Conservation (phyloP, 2,797 vertebrate species). For the Argentina silus region DNA sequence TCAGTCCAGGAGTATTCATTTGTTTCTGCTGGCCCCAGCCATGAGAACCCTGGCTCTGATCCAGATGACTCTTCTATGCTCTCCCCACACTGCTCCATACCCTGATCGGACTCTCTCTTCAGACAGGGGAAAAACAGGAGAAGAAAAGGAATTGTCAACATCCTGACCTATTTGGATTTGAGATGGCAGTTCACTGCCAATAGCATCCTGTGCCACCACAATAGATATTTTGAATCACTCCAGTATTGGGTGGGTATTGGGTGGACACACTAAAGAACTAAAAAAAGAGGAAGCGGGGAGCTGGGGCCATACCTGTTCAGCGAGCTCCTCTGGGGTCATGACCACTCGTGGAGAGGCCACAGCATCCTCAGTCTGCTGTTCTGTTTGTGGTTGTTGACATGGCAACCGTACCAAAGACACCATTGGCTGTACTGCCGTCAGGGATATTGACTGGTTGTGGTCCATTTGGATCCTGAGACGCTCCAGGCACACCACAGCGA, state of each 20-base stretch:
- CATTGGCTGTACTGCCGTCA: constrained; percentile 66
- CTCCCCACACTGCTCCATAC: constrained; percentile 28
- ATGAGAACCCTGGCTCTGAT: constrained; percentile 11
- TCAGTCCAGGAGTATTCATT: neutral
- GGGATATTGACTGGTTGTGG: constrained; percentile 63
- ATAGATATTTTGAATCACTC: no score
- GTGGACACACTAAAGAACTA: no score
- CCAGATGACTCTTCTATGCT: constrained; percentile 8
- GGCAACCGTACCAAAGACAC: constrained; percentile 47
- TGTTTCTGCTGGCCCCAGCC: neutral
- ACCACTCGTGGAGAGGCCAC: neutral
- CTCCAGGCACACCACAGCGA: constrained; percentile 89
- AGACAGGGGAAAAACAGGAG: neutral
- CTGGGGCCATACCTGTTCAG: constrained; percentile 45
- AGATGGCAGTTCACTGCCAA: no score
- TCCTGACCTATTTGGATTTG: no score
- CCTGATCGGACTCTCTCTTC: constrained; percentile 45
- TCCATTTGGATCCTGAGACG: constrained; percentile 82
- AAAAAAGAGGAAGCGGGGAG: no score
- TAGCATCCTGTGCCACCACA: no score
- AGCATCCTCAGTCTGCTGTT: neutral
- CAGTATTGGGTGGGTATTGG: no score
- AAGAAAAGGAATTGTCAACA: no score
- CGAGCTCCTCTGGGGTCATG: constrained; percentile 6
- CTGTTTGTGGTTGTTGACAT: constrained; percentile 9